phyloP scores from a whole-genome alignment of 53 echinoderm and acorn worm species.

The Pentamera pediparva region DNA sequence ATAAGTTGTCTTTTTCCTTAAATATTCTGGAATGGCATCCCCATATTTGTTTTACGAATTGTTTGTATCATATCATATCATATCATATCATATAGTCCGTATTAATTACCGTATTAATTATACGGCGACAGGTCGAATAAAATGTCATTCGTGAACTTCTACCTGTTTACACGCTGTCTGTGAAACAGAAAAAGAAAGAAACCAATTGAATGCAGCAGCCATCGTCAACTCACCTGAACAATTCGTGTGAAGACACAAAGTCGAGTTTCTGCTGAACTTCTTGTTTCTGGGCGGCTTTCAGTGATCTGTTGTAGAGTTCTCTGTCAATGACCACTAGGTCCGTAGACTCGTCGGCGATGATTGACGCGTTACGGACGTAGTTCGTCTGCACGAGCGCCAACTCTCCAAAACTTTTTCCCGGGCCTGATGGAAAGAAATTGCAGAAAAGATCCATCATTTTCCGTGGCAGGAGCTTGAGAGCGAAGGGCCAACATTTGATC shows the following conservation, averaged over 20 bases:
- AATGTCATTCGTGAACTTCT: too few relatives aligned
- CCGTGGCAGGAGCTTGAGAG: neutral
- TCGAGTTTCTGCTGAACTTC: constrained; percentile 77
- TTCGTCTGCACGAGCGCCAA: constrained; percentile 85
- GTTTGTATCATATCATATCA: too few relatives aligned
- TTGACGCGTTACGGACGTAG: constrained; percentile 68
- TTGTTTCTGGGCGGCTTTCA: constrained; percentile 92
- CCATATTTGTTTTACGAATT: too few relatives aligned
- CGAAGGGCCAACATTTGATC: neutral
- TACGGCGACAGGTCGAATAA: too few relatives aligned
- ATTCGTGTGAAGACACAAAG: constrained; percentile 64
- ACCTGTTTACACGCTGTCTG: too few relatives aligned
- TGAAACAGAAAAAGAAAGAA: too few relatives aligned
- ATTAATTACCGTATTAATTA: too few relatives aligned
- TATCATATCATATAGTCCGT: too few relatives aligned
- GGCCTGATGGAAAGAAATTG: constrained; percentile 36
- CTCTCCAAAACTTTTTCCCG: constrained; percentile 94
- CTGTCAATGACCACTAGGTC: constrained; percentile 87
- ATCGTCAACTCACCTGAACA: constrained; percentile 90
- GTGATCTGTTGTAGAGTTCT: constrained; percentile 83
- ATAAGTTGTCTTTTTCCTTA: too few relatives aligned
- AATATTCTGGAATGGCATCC: too few relatives aligned
- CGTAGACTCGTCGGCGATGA: constrained; percentile 65
- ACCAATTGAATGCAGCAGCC: too few relatives aligned
- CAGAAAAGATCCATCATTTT: neutral